Conservation (phyloP, 2,113 vertebrate species). For the Sus scrofa region T2T-Sscrofa CM000830.6:15396501-15397000, state of each 20-base stretch:
- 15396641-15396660: too few relatives aligned
- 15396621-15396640: too few relatives aligned
- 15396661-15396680: neutral
- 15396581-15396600: too few relatives aligned
- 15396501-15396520: too few relatives aligned
- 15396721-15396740: slow-evolving; percentile 20
- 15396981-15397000: neutral
- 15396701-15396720: slow-evolving; percentile 35
- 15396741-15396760: neutral
- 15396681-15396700: slow-evolving; percentile 13
- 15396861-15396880: neutral
- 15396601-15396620: too few relatives aligned
- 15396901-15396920: neutral
- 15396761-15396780: neutral
- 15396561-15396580: too few relatives aligned
- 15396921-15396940: neutral
- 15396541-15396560: too few relatives aligned
- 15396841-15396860: neutral
- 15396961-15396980: neutral
- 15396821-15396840: neutral
- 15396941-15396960: neutral
- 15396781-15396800: neutral
- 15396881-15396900: neutral
- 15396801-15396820: neutral
- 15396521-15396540: too few relatives aligned